Evolutionary conservation across 2,797 vertebrate genomes (phyloP), one percentile per base, ranked within the genome.

Genomic region (Tenualosa ilisha): DNA sequence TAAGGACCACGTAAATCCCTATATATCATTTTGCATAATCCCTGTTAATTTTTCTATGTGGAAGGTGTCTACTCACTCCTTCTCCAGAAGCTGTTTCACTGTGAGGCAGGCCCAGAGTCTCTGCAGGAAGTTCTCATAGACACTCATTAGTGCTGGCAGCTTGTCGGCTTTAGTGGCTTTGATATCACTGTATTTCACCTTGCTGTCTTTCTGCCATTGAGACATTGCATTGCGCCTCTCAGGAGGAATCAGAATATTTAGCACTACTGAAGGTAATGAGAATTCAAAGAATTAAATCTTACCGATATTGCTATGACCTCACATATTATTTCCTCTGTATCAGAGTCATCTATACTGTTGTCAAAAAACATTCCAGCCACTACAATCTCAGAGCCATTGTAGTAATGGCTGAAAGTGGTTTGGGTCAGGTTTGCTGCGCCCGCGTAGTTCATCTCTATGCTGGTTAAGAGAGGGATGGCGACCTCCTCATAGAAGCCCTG

Each of bases 401-500:
- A 96, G 85, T 96, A 96, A 51, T 94, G 93, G 51, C 87, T 94
- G 90, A 96, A 97, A 84, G 82, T 94, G 85, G 92, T 94, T 89
- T 94, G 88, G 68, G 96, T 97, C 50, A 96, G 86, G 86, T 95
- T 93, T 75, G 82, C 83, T 12, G 91, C 94, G n/a, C 94, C 94
- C 0, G 11, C 17, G 81, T 96, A 97, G 56, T 88, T 92, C 89
- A 97, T 91, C 11, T 89, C 91, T 85, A 97, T 89, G 56, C 95
- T 88, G 75, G 91, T 93, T 85, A 97, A 85, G 83, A 97, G 91
- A 17, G 96, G 96, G 81, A 92, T 94, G n/a, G 96, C 95, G 72
- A 97, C 95, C 83, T 97, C 96, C 65, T 95, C 91, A 89, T 96
- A 97, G 92, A 97, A 97, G 68, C 94, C 96, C 96, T 97, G 90